Evolutionary conservation across 2,113 vertebrate genomes (phyloP).

Genomic region (Gobiocypris rarus): DNA sequence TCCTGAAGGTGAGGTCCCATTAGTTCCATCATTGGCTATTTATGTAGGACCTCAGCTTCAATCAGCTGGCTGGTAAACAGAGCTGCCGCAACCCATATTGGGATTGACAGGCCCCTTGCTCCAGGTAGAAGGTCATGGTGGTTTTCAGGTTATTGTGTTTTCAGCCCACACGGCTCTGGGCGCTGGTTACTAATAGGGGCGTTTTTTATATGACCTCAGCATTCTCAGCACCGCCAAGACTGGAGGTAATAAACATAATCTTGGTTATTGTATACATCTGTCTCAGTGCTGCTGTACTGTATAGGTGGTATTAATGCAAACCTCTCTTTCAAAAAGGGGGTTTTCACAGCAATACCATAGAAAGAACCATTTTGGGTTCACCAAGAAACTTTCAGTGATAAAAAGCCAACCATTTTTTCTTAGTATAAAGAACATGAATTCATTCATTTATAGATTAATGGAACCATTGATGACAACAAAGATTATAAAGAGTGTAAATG

Average conservation of each 20-base stretch:
- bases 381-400: too few relatives aligned
- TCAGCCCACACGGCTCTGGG: slow-evolving; percentile 30
- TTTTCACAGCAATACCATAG: too few relatives aligned
- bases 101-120: slow-evolving; percentile 37
- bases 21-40: slow-evolving; percentile 44
- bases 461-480: too few relatives aligned
- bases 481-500: background rate
- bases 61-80: slow-evolving; percentile 42
- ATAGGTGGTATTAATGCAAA: too few relatives aligned
- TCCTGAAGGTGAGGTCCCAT: slow-evolving; percentile 49
- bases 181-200: background rate
- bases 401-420: too few relatives aligned
- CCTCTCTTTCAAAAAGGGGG: background rate
- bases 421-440: too few relatives aligned
- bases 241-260: slow-evolving; percentile 16
- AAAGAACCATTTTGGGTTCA: too few relatives aligned
- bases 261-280: background rate
- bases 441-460: too few relatives aligned
- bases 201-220: slow-evolving; percentile 26
- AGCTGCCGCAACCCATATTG: slow-evolving; percentile 11
- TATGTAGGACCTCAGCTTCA: slow-evolving; percentile 20
- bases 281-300: background rate
- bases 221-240: background rate
- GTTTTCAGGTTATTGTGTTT: slow-evolving; percentile 50
- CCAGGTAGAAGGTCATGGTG: slow-evolving; percentile 28